Percentiles rank a stretch among this genome's conserved stretches.
Conservation (phyloP, 2,888 invertebrate species). For the Heliconius charithonia region DNA sequence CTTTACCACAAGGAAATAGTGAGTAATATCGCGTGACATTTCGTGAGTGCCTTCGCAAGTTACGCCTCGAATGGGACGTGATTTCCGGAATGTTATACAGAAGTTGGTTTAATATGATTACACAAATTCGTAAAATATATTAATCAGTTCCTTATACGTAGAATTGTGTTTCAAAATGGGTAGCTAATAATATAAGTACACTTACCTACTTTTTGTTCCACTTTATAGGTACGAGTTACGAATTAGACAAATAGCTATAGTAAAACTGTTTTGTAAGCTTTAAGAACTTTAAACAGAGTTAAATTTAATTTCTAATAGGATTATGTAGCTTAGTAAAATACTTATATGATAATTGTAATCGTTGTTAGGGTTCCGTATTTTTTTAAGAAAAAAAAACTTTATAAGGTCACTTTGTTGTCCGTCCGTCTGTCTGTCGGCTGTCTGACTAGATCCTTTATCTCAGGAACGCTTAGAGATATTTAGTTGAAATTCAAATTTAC, state of each 20-base stretch:
- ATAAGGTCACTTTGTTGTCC: no score
- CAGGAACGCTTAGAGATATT: no score
- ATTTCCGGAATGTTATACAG: slow-evolving; percentile 47
- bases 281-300: not conserved
- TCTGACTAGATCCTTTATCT: no score
- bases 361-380: not conserved
- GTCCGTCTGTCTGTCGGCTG: no score
- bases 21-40: slow-evolving; percentile 33
- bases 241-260: not conserved
- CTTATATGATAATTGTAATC: not conserved
- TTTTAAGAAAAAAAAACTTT: no score
- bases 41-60: not conserved
- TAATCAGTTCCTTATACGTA: slow-evolving; percentile 36
- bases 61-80: slow-evolving; percentile 31
- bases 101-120: slow-evolving; percentile 43
- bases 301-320: not conserved
- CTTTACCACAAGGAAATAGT: slow-evolving; percentile 37
- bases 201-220: not conserved
- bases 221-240: slow-evolving; percentile 4
- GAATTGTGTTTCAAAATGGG: slow-evolving; percentile 4
- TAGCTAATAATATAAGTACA: not conserved
- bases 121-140: slow-evolving; percentile 40
- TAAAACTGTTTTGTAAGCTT: not conserved
- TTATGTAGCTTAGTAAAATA: not conserved
- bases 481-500: no score